A percentile compares a stretch with the other conserved stretches of the same genome.
These are phyloP conservation scores for Fragum whitleyi DNA, from an alignment of 2,888 invertebrate species.

Conservation along the genomic window DNA sequence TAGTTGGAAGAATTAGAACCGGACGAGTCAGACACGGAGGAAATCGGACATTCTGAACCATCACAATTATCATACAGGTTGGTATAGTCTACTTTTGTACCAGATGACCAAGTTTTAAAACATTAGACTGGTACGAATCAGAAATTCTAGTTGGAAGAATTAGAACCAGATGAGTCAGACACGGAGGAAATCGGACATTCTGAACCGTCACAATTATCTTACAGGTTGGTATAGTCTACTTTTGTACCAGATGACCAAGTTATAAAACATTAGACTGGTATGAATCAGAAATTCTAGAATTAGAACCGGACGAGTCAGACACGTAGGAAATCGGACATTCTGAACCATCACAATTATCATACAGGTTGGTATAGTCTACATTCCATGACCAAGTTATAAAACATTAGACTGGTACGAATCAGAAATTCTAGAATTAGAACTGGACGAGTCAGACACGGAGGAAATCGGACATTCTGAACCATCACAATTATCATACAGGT, in stretches of 20 bases:
- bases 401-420: too few relatives aligned
- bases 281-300: too few relatives aligned
- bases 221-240: conserved; percentile 66
- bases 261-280: too few relatives aligned
- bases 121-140: too few relatives aligned
- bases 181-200: conserved; percentile 64
- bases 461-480: conserved; percentile 66
- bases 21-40: conserved; percentile 65
- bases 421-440: conserved; percentile 57
- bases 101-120: too few relatives aligned
- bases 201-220: too few relatives aligned
- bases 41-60: conserved; percentile 72
- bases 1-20: conserved; percentile 64
- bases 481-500: conserved; percentile 82
- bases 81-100: background rate
- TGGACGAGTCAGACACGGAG: conserved; percentile 63
- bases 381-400: too few relatives aligned
- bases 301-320: conserved; percentile 63
- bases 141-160: conserved; percentile 67
- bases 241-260: too few relatives aligned
- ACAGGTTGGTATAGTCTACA: conserved; percentile 59
- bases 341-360: conserved; percentile 82
- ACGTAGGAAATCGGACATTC: conserved; percentile 70
- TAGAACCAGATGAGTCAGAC: conserved; percentile 62
- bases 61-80: conserved; percentile 82